A percentile compares a stretch with the other conserved stretches of the same genome.
Conservation (phyloP, 2,888 invertebrate species). For the Acanthosoma haemorrhoidale region DNA sequence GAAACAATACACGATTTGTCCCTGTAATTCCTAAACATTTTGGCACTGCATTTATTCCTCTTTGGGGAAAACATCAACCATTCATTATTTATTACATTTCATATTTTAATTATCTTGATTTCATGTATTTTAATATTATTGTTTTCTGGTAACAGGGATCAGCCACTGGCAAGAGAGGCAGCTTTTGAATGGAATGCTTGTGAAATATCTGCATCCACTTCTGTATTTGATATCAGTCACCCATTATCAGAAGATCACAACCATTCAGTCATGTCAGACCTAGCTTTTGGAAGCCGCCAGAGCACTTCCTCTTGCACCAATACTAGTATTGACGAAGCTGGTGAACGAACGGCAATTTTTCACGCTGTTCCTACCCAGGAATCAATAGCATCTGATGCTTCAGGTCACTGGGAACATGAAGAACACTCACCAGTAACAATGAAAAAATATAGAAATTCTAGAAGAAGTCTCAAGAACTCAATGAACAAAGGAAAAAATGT, state of each 20-base stretch:
- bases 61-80: no score
- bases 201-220: constrained; percentile 19
- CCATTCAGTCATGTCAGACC: not conserved
- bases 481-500: no score
- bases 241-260: not conserved
- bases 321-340: no score
- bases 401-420: not conserved
- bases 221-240: constrained; percentile 16
- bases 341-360: not conserved
- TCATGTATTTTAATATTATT: no score
- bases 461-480: no score
- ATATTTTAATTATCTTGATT: no score
- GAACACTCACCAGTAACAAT: not conserved
- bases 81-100: no score
- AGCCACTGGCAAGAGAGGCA: no score
- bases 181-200: constrained; percentile 1
- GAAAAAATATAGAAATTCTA: not conserved
- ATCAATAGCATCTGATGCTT: not conserved
- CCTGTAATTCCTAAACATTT: no score
- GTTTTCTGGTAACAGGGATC: not conserved
- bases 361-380: not conserved
- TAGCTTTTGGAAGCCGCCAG: not conserved
- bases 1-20: no score
- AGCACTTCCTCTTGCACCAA: not conserved
- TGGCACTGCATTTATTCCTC: no score